phyloP scores from a whole-genome alignment of 1,140 invertebrate species.

The Vanessa tameamea region DNA sequence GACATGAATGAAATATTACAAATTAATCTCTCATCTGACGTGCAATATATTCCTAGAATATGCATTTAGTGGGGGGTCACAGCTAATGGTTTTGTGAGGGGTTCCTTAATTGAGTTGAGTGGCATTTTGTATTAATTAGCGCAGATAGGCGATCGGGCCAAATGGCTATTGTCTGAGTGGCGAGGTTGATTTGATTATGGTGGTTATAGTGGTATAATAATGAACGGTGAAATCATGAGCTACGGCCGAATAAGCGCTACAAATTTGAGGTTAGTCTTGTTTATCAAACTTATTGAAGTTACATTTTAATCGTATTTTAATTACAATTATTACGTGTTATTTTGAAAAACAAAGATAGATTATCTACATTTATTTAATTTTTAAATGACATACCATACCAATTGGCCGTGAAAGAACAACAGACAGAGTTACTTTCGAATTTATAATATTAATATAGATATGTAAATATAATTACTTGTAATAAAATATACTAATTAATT shows the following conservation, averaged over 20 bases:
- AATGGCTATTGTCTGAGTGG: slow-evolving; percentile 12
- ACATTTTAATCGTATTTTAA: too few relatives aligned
- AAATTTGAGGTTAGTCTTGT: neutral
- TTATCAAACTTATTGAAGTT: too few relatives aligned
- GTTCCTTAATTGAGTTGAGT: slow-evolving; percentile 6
- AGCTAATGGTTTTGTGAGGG: slow-evolving; percentile 15
- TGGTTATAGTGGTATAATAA: neutral
- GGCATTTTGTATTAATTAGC: slow-evolving; percentile 35
- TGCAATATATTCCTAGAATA: neutral
- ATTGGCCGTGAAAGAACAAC: too few relatives aligned
- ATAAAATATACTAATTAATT: too few relatives aligned
- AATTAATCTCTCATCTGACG: neutral
- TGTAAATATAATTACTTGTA: too few relatives aligned
- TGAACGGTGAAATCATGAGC: neutral
- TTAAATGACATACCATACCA: too few relatives aligned
- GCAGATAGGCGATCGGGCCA: slow-evolving; percentile 30
- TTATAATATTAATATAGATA: too few relatives aligned
- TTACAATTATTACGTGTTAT: too few relatives aligned
- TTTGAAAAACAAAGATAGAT: too few relatives aligned
- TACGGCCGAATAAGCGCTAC: neutral
- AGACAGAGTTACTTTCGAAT: too few relatives aligned
- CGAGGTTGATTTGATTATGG: slow-evolving; percentile 5
- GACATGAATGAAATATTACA: too few relatives aligned
- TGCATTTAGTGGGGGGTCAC: neutral
- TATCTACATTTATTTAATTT: too few relatives aligned